Evolutionary conservation across 2,888 invertebrate genomes (phyloP).

Genomic region (Leucania comma): DNA sequence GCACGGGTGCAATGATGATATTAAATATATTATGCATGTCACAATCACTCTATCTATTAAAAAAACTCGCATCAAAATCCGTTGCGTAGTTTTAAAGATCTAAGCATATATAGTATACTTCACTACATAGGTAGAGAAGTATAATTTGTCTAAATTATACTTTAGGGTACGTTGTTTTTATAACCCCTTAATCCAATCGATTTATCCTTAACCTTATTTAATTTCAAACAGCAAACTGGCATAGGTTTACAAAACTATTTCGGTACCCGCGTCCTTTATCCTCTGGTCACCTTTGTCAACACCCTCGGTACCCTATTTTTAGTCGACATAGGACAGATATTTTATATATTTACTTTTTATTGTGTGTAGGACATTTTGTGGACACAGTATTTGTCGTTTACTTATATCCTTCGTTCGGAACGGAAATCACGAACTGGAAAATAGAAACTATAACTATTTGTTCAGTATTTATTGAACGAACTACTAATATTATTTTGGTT

Average conservation of each 20-base stretch:
- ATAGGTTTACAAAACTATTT: conserved; percentile 38
- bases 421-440: conserved; percentile 77
- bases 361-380: conserved; percentile 42
- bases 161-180: neutral
- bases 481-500: conserved; percentile 44
- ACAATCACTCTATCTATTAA: no score
- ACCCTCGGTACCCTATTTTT: conserved; percentile 38
- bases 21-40: no score
- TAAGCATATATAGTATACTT: no score
- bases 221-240: conserved; percentile 17
- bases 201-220: conserved; percentile 27
- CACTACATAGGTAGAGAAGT: no score
- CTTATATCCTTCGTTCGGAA: conserved; percentile 75
- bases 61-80: no score
- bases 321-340: conserved; percentile 7
- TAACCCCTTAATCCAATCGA: neutral
- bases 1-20: no score
- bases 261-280: conserved; percentile 36
- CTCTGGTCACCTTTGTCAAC: conserved; percentile 41
- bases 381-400: conserved; percentile 50
- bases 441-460: conserved; percentile 63
- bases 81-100: no score
- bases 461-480: conserved; percentile 45
- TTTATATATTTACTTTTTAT: conserved; percentile 41
- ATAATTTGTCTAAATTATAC: no score